Base-by-base conservation (phyloP, 2,797 vertebrate genomes). In the Toxotes lorentzi region DNA sequence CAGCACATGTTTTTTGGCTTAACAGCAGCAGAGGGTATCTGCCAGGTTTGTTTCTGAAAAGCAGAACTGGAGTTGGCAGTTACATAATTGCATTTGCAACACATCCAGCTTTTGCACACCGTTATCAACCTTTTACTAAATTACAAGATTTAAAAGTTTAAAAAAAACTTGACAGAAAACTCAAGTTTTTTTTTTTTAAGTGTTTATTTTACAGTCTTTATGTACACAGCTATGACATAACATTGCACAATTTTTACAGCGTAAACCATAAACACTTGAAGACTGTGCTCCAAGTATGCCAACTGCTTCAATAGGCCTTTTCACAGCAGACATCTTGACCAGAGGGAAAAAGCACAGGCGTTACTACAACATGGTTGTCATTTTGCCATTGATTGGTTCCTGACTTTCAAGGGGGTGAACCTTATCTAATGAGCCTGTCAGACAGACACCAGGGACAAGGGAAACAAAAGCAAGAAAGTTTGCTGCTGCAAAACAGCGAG, bases 121-220 rank as follows among this genome's bases (percentile, higher is more conserved):
- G 19, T 47, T 21, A 8, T 21, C 16, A 17, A 17, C 41, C 41
- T 38, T 38, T 2, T 2, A 27, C 27, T 27, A 27, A 27, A 27
- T 38, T 38, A 9, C 40, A 21, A 47, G 41, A 43, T 16, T 43
- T 14, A 43, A 14, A 14, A 1, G 41, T 14, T 14, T 16, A 3
- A 43, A 43, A 43, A 14, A 30, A 30, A 30, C 27, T 10, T 16
- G 56, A 47, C 38, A 35, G 2, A 13, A 43, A 23, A 23, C 11
- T 23, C 14, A 53, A 50, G 21, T 23, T 4, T 45, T n/a, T 7
- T 56, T 34, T 47, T 58, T 35, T 34, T 23, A 3, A 71, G 4
- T 5, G 54, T 86, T 88, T 82, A 84, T 78, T 82, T 80, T 73
- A 85, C n/a, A n/a, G 19, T 14, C 23, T 60, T 70, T 63, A 82